Percentiles rank a stretch among this genome's conserved stretches.
Conservation (phyloP, 2,797 vertebrate genomes). For the Florisuga fusca region DNA sequence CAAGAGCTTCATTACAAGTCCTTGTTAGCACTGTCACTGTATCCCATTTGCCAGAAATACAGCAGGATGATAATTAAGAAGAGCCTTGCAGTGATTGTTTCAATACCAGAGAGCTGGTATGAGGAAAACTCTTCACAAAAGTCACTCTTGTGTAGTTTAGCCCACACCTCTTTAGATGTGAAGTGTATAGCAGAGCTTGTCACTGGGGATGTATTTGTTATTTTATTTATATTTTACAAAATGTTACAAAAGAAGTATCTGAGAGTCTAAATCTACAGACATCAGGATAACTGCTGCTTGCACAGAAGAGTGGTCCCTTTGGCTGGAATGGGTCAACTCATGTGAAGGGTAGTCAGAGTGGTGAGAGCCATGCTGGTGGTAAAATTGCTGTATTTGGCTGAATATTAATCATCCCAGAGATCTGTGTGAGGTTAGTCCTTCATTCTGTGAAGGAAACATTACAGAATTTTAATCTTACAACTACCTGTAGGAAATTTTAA, state of each 20-base stretch:
- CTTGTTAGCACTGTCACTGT: neutral
- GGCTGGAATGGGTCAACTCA: neutral
- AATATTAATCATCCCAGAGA: neutral
- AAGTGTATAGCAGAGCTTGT: neutral
- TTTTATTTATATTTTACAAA: neutral
- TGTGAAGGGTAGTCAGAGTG: neutral
- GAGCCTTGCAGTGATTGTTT: neutral
- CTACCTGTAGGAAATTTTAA: neutral
- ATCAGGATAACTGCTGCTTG: neutral
- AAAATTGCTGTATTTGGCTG: neutral
- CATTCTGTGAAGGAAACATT: neutral
- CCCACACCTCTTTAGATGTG: neutral
- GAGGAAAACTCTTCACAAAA: neutral
- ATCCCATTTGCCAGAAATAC: constrained; percentile 40
- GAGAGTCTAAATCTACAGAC: neutral
- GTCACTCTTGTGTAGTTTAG: neutral
- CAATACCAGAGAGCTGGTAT: neutral
- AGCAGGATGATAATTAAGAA: constrained; percentile 17
- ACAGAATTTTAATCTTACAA: neutral
- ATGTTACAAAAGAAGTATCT: neutral
- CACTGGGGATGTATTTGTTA: neutral
- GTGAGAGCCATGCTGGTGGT: neutral
- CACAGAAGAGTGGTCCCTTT: neutral
- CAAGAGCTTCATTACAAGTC: constrained; percentile 22
- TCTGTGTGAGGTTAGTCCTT: neutral